Evolutionary conservation across 2,797 vertebrate genomes (phyloP).

Genomic region (Paramormyrops hopkinsi): DNA sequence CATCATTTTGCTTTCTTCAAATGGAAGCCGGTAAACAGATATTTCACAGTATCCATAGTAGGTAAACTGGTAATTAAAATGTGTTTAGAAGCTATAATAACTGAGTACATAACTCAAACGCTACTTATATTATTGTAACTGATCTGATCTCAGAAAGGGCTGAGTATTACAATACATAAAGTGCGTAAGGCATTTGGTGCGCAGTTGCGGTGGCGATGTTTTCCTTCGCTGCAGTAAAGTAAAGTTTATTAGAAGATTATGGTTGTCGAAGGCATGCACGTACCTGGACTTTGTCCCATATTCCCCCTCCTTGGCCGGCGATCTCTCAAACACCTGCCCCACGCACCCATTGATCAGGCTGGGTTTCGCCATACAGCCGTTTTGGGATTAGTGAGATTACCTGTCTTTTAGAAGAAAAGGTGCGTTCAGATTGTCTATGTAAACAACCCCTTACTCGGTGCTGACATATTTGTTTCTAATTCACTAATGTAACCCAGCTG

Average conservation of each 20-base stretch:
- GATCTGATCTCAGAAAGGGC: not conserved
- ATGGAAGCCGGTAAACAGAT: not conserved
- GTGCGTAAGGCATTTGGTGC: not conserved
- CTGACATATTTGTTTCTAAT: not conserved
- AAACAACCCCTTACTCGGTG: not conserved
- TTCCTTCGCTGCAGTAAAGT: not conserved
- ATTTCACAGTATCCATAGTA: not conserved
- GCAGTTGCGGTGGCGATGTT: not conserved
- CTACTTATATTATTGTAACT: not conserved
- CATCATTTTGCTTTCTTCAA: not conserved
- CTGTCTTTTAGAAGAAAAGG: not conserved
- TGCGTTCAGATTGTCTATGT: not conserved
- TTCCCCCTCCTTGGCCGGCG: not conserved
- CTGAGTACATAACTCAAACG: not conserved
- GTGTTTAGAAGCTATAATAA: not conserved
- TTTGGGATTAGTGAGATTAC: not conserved
- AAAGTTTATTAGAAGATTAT: not conserved
- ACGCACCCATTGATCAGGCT: not conserved
- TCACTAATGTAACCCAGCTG: constrained; percentile 6
- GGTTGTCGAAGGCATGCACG: not conserved
- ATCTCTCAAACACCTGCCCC: constrained; percentile 10
- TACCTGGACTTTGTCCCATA: constrained; percentile 7
- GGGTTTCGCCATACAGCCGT: not conserved
- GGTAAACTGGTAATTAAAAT: not conserved
- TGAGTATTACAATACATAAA: not conserved